Evolutionary conservation across 2,113 vertebrate species (phyloP).

Genomic region (Oophaga pumilio): DNA sequence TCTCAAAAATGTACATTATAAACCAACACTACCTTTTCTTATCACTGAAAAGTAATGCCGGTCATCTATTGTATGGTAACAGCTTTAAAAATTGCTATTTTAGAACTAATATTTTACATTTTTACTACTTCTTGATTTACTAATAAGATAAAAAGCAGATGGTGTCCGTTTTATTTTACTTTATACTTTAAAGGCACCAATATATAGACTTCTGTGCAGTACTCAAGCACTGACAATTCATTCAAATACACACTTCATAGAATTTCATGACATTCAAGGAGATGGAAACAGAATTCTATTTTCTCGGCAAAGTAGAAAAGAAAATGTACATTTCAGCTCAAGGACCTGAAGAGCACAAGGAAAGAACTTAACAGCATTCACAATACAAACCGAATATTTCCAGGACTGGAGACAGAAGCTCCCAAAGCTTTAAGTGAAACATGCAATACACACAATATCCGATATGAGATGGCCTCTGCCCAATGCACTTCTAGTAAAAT

Average conservation of each 20-base stretch:
- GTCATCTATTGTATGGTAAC: not conserved
- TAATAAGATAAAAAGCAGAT: not conserved
- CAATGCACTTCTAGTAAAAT: not conserved
- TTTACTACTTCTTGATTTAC: not conserved
- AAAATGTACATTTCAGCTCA: constrained; percentile 31
- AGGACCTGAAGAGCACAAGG: not conserved
- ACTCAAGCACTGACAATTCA: not conserved
- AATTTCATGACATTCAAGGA: constrained; percentile 17
- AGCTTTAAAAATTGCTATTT: not conserved
- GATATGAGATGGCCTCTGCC: not conserved
- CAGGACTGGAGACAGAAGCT: not conserved
- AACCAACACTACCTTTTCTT: too few relatives aligned
- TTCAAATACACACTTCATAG: constrained; percentile 14
- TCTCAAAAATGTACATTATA: too few relatives aligned
- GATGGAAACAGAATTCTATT: constrained; percentile 18
- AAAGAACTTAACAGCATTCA: constrained; percentile 1
- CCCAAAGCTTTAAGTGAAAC: not conserved
- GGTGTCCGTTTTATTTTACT: not conserved
- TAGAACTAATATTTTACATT: not conserved
- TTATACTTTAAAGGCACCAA: not conserved
- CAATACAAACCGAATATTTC: not conserved
- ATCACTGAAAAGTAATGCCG: too few relatives aligned
- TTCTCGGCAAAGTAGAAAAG: not conserved
- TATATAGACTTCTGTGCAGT: not conserved
- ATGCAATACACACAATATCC: not conserved